Conservation (phyloP, 2,113 vertebrate genomes). For the Laterallus jamaicensis region DNA sequence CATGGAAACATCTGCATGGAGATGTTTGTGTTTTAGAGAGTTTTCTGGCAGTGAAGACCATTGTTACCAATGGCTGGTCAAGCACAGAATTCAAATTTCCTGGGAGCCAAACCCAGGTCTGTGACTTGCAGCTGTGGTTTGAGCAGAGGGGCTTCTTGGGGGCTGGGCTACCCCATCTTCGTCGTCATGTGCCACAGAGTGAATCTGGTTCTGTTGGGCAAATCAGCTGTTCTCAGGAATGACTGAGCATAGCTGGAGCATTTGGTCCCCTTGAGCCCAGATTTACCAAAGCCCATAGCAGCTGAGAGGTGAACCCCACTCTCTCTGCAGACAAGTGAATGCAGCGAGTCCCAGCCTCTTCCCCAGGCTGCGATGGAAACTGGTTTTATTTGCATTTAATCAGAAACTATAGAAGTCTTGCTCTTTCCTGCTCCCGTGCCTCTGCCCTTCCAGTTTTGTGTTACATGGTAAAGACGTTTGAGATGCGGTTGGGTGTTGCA, state of each 20-base stretch:
- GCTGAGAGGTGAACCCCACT: fast-evolving
- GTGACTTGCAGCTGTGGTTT: not conserved
- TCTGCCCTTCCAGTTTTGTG: not conserved
- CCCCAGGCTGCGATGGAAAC: not conserved
- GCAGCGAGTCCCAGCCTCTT: not conserved
- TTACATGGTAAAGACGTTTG: not conserved
- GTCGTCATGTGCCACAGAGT: not conserved
- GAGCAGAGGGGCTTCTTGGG: not conserved
- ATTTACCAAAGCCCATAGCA: not conserved
- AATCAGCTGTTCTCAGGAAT: not conserved
- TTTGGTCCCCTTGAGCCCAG: not conserved
- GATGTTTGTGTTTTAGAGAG: not conserved
- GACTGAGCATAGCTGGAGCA: not conserved
- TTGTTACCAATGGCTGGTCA: slow-evolving; percentile 1
- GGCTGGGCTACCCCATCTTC: not conserved
- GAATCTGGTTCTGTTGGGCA: not conserved
- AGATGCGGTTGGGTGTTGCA: not conserved
- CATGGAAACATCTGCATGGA: not conserved
- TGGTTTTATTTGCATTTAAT: not conserved
- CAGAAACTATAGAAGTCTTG: not conserved
- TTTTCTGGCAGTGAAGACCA: not conserved
- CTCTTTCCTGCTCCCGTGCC: not conserved
- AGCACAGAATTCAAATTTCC: slow-evolving; percentile 25
- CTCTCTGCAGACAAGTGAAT: not conserved
- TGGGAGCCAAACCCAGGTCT: not conserved